Conservation (phyloP, 1,140 invertebrate genomes). For the Muscidifurax raptorellus region DNA sequence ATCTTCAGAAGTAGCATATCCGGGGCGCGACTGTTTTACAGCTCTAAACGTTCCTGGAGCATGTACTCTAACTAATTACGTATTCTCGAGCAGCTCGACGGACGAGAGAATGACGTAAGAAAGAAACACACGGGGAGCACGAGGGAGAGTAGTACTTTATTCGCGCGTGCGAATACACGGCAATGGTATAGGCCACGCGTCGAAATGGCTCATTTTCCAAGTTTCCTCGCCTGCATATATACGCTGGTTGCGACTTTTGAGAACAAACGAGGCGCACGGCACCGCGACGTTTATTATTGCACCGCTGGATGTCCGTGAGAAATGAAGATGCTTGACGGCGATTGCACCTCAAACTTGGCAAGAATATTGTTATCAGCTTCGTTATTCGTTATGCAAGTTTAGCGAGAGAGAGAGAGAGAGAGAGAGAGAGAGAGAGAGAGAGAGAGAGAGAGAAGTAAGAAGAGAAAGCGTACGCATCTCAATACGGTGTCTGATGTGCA, state of each 20-base stretch:
- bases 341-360: too few relatives aligned
- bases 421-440: too few relatives aligned
- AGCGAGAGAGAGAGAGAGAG: neutral
- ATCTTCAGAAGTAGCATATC: neutral
- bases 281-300: too few relatives aligned
- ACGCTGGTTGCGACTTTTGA: too few relatives aligned
- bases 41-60: neutral
- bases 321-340: too few relatives aligned
- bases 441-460: too few relatives aligned
- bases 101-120: neutral
- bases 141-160: neutral
- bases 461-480: too few relatives aligned
- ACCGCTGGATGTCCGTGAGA: too few relatives aligned
- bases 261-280: too few relatives aligned
- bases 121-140: neutral
- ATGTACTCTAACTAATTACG: constrained; percentile 38
- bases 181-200: neutral
- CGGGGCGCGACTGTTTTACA: neutral
- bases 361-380: too few relatives aligned
- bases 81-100: neutral
- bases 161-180: neutral
- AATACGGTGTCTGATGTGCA: too few relatives aligned
- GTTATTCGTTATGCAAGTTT: too few relatives aligned
- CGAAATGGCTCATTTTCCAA: constrained; percentile 18
- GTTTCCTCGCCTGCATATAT: neutral